Base-by-base conservation (phyloP, 2,797 vertebrate genomes). In the Onychomys leucogaster region DNA sequence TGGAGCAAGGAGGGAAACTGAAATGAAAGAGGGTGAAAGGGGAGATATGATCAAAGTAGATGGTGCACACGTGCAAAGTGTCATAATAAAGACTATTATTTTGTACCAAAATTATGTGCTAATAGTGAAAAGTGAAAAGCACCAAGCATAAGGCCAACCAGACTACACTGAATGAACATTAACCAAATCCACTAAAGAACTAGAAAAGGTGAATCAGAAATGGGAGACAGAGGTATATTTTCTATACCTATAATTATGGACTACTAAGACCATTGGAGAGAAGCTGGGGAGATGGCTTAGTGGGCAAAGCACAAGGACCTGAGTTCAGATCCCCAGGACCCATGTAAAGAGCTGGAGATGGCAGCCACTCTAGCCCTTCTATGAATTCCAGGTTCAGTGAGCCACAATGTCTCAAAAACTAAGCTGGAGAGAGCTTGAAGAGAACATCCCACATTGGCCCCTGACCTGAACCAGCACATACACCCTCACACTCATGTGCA, bases 141-240 rank as follows among this genome's bases (percentile, higher is more conserved):
- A 2, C 23, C 25, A n/a, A 75, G 43, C 29, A 9, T 49, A 32
- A 77, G 75, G 43, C 75, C 25, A 82, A 17, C 27, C 81, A 49
- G 13, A 85, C 49, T 59, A 83, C 65, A 69, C 81, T 59, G 46
- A 95, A 67, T 85, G 4, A 80, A 76, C n/a, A 7, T 69, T 59
- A 17, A 77, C 63, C 63, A 61, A 75, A 95, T 91, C 37, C 21
- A 77, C 41, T 41, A 89, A 88, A 82, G 55, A 86, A 83, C 76
- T 6, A 34, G 67, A 88, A 94, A 43, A 94, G 6, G 46, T 29
- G 49, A 94, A 37, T 13, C 65, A 82, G 52, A 49, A 77, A 77
- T 77, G 43, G 46, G 27, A 77, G 46, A 49, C 8, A 55, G 14
- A 55, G 14, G 16, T 29, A 77, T 17, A 49, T 49, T 32, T 49